Evolutionary conservation across 2,888 invertebrate species (phyloP), one percentile per base, ranked within the genome.

Genomic region (Lasioglossum leucozonium): DNA sequence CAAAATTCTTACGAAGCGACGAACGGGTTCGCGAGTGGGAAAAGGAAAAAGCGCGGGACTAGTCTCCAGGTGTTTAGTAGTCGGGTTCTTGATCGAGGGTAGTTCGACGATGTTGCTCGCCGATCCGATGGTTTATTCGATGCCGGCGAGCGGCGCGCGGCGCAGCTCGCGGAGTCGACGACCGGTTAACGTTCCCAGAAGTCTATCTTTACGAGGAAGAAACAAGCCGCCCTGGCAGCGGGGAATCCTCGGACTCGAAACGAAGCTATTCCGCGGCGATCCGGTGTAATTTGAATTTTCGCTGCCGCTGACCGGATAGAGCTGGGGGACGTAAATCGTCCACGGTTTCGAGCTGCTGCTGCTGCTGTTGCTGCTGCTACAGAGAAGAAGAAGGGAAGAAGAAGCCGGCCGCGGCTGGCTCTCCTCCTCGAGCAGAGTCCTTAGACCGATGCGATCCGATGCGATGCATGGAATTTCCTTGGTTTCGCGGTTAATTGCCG

Each of bases 401-500:
- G 51, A 51, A 51, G 51, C 8, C 22, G 11, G 0, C 8, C 40
- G 40, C 40, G 47, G 26, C 26, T 26, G 44, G n/a, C 16, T 26
- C n/a, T 62, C 30, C 30, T 13, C 30, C 11, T 26, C 58, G 58
- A 11, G 58, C 13, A 2, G 51, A 51, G 22, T 51, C 34, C 65
- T 18, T 30, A 16, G 16, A 2, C 30, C 30, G 30, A 62, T 26
- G 62, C 62, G 30, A 18, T 55, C 1, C 34, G 34, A 11, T 34
- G 18, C 62, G 34, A 30, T 34, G 34, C 67, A 8, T 34, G 81
- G 62, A 81, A 62, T 77, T 47, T 72, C 77, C 71, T 40, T 30
- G 58, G 26, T 77, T 40, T 77, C 62, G 77, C 71, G 71, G 77
- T 72, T 81, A 81, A 80, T 80, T 71, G 77, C 69, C 67, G 37